These are phyloP conservation scores for Amblyopsis rosae DNA, from an alignment of 2,113 vertebrate species.

Conservation along the genomic window DNA sequence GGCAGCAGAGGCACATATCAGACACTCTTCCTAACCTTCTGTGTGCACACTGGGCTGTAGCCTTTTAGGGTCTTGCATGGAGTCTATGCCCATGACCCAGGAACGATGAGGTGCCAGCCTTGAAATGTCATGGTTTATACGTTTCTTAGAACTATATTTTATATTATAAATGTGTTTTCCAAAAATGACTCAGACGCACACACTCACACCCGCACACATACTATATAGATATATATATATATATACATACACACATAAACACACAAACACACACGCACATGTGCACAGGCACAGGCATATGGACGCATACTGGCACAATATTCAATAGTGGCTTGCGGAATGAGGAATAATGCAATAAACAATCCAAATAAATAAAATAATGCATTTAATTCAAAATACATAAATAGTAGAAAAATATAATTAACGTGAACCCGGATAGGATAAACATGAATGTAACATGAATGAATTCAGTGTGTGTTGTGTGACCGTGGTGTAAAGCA, in stretches of 20 bases:
- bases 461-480: not conserved
- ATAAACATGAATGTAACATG: no score
- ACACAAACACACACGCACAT: no score
- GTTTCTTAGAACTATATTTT: constrained; percentile 12
- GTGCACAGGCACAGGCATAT: no score
- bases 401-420: no score
- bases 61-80: constrained; percentile 1
- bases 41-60: not conserved
- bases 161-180: constrained; percentile 25
- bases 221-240: not conserved
- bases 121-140: constrained; percentile 59
- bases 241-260: not conserved
- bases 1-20: constrained; percentile 28
- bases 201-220: not conserved
- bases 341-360: no score
- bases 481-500: not conserved
- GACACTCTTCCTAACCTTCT: constrained; percentile 25
- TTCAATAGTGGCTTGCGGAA: no score
- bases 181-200: constrained; percentile 47
- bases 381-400: no score
- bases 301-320: no score
- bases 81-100: not conserved
- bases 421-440: no score
- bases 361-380: no score
- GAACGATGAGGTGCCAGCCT: constrained; percentile 21